Percentiles rank a stretch among this genome's conserved stretches.
Conservation (phyloP, 2,797 vertebrate species). For the Tenualosa thibaudeaui region DNA sequence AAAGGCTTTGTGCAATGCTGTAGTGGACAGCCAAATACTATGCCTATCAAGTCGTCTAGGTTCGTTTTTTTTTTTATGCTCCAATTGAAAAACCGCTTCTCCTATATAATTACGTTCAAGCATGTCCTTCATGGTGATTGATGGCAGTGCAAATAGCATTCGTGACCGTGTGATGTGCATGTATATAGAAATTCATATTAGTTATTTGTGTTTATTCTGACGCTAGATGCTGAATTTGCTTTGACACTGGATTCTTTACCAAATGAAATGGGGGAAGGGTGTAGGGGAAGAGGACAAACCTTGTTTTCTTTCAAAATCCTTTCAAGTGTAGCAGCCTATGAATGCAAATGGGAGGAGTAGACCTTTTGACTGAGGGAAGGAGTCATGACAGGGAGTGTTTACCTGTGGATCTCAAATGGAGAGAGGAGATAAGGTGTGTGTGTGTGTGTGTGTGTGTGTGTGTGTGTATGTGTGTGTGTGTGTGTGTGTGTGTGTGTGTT, state of each 20-base stretch:
- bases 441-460: too few relatives aligned
- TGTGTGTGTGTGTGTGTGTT: too few relatives aligned
- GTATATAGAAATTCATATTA: slow-evolving; percentile 1
- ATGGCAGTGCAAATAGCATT: not conserved
- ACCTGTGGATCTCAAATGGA: too few relatives aligned
- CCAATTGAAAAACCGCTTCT: not conserved
- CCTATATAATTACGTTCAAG: not conserved
- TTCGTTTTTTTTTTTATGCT: not conserved
- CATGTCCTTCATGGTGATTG: not conserved
- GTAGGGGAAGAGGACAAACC: not conserved
- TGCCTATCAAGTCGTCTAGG: not conserved
- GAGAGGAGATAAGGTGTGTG: too few relatives aligned
- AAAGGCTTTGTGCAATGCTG: not conserved
- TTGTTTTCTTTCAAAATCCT: not conserved
- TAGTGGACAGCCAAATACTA: not conserved
- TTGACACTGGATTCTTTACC: not conserved
- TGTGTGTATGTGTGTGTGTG: too few relatives aligned
- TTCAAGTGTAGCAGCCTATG: not conserved
- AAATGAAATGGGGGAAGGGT: not conserved
- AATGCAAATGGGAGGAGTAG: not conserved
- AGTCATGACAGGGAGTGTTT: too few relatives aligned
- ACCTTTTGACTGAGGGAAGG: not conserved
- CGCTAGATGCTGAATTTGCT: not conserved
- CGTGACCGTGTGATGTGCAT: not conserved
- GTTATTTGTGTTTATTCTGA: not conserved